phyloP scores from a whole-genome alignment of 2,888 invertebrate species.

The Rhopalosiphum nymphaeae region DNA sequence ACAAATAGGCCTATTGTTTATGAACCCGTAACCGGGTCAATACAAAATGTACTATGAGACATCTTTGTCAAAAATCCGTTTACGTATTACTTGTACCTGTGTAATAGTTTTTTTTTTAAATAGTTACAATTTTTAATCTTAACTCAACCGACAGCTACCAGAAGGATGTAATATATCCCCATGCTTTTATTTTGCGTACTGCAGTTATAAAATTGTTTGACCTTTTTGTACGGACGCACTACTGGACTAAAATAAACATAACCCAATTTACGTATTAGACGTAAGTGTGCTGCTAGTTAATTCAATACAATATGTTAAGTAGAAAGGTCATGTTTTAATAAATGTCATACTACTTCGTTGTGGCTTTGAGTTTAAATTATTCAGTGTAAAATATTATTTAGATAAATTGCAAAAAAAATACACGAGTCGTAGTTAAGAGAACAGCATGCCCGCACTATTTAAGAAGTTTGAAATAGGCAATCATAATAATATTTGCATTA shows the following conservation, averaged over 20 bases:
- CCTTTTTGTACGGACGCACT: background rate
- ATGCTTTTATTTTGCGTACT: background rate
- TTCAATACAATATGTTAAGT: background rate
- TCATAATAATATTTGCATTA: too few relatives aligned
- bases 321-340: background rate
- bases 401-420: background rate
- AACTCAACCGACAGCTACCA: background rate
- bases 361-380: background rate
- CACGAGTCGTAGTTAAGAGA: too few relatives aligned
- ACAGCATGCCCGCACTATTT: too few relatives aligned
- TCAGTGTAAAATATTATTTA: background rate
- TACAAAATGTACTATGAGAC: too few relatives aligned
- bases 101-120: too few relatives aligned
- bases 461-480: too few relatives aligned
- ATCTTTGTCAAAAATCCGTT: too few relatives aligned
- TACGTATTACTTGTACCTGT: background rate
- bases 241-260: background rate
- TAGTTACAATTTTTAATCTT: background rate
- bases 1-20: too few relatives aligned
- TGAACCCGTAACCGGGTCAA: too few relatives aligned
- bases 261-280: background rate
- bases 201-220: background rate
- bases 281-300: background rate
- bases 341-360: background rate
- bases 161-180: background rate